phyloP scores from a whole-genome alignment of 2,113 vertebrate genomes.

The Tor tambroides region DNA sequence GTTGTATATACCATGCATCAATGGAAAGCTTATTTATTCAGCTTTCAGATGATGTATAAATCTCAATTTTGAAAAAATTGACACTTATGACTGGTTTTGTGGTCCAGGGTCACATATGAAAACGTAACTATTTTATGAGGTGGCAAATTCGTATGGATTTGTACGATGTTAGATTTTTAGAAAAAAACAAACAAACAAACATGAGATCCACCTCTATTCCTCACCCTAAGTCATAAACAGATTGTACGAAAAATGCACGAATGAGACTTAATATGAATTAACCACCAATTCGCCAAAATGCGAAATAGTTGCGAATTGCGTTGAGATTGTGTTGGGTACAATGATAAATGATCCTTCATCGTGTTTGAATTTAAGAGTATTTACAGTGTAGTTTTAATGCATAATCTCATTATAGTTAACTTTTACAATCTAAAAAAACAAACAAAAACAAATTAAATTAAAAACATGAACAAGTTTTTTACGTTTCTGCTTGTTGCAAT shows the following conservation, averaged over 20 bases:
- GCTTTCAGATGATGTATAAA: too few species aligned
- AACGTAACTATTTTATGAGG: too few species aligned
- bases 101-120: too few species aligned
- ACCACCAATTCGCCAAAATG: neutral
- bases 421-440: slow-evolving; percentile 72
- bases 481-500: neutral
- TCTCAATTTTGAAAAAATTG: too few species aligned
- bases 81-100: too few species aligned
- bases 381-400: slow-evolving; percentile 64
- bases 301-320: neutral
- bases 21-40: too few species aligned
- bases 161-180: neutral
- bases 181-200: neutral
- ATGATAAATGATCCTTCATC: neutral
- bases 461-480: neutral
- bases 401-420: slow-evolving; percentile 51
- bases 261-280: neutral
- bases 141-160: too few species aligned
- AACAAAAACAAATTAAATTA: neutral
- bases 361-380: slow-evolving; percentile 53
- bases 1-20: too few species aligned
- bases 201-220: neutral
- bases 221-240: neutral
- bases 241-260: neutral
- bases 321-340: neutral